A percentile compares a stretch with the other conserved stretches of the same genome.
These are phyloP conservation scores for Cheilosia soror DNA, from an alignment of 2,888 invertebrate genomes.

Conservation along the genomic window DNA sequence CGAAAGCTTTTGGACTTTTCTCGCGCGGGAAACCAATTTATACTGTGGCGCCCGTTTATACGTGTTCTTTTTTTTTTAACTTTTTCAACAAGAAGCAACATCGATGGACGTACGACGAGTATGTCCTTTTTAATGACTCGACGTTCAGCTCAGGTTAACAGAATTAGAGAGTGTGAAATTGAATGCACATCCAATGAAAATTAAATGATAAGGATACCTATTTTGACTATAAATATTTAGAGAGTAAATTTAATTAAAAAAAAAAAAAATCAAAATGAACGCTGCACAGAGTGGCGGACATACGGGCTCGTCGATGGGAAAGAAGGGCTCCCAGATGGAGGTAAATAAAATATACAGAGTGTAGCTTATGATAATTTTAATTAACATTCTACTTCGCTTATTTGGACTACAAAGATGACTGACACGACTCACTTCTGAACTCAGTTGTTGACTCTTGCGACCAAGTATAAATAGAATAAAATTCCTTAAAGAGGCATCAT, in stretches of 20 bases:
- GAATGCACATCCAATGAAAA: slow-evolving; percentile 59
- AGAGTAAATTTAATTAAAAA: slow-evolving; percentile 52
- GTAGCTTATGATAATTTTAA: background rate
- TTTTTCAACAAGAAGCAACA: background rate
- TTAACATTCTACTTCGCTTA: background rate
- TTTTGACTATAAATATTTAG: slow-evolving; percentile 21
- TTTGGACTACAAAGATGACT: background rate
- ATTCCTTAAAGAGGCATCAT: background rate
- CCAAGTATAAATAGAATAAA: background rate
- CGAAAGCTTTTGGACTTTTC: slow-evolving; percentile 58
- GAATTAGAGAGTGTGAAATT: slow-evolving; percentile 68
- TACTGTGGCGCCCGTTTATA: background rate
- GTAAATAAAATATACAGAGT: slow-evolving; percentile 78
- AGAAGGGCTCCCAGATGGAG: slow-evolving; percentile 84
- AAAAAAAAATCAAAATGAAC: slow-evolving; percentile 79
- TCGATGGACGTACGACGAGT: background rate
- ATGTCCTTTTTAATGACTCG: slow-evolving; percentile 22
- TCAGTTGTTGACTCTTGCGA: slow-evolving; percentile 11
- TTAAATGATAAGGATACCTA: slow-evolving; percentile 46
- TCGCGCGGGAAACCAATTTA: slow-evolving; percentile 49
- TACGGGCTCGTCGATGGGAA: slow-evolving; percentile 82
- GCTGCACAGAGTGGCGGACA: slow-evolving; percentile 84
- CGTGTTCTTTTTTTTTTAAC: background rate
- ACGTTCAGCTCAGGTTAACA: slow-evolving; percentile 47
- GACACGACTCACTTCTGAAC: background rate